phyloP scores from a whole-genome alignment of 1,140 invertebrate species.

The Musca domestica region DNA sequence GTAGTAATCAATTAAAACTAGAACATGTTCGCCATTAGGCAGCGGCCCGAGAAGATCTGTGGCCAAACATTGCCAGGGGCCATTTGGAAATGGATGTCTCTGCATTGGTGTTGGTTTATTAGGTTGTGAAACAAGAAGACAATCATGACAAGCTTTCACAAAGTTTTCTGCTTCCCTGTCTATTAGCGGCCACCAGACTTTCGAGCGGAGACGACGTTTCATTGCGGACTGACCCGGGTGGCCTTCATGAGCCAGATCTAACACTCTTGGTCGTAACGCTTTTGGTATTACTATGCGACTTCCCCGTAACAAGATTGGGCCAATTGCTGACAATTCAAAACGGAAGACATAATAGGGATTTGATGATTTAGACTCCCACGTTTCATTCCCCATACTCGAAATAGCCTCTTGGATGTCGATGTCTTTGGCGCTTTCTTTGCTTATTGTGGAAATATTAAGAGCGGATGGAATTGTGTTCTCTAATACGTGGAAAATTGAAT shows the following conservation, averaged over 20 bases:
- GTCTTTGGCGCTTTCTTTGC: neutral
- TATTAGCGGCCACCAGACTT: conserved; percentile 59
- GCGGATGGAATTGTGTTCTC: neutral
- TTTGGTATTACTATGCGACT: neutral
- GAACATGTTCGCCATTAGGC: too few relatives aligned
- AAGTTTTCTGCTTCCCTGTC: conserved; percentile 55
- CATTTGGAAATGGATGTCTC: conserved; percentile 17
- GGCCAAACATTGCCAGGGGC: conserved; percentile 25
- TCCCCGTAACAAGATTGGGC: too few relatives aligned
- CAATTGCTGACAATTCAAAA: too few relatives aligned
- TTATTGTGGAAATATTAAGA: neutral
- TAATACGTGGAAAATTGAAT: neutral
- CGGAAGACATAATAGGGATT: too few relatives aligned
- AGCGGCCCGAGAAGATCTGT: conserved; percentile 24
- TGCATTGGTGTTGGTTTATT: conserved; percentile 21
- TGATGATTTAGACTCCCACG: too few relatives aligned
- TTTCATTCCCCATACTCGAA: neutral
- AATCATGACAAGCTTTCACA: conserved; percentile 54
- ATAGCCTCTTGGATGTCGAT: neutral
- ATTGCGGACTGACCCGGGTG: conserved; percentile 59
- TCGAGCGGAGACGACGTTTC: conserved; percentile 57
- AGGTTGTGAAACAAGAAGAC: conserved; percentile 32
- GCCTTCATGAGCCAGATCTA: conserved; percentile 53
- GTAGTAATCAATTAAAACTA: conserved; percentile 18
- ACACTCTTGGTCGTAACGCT: neutral